Percentiles rank a stretch among this genome's conserved stretches.
Conservation (phyloP, 2,888 invertebrate species). For the Chelonus formosanus region DNA sequence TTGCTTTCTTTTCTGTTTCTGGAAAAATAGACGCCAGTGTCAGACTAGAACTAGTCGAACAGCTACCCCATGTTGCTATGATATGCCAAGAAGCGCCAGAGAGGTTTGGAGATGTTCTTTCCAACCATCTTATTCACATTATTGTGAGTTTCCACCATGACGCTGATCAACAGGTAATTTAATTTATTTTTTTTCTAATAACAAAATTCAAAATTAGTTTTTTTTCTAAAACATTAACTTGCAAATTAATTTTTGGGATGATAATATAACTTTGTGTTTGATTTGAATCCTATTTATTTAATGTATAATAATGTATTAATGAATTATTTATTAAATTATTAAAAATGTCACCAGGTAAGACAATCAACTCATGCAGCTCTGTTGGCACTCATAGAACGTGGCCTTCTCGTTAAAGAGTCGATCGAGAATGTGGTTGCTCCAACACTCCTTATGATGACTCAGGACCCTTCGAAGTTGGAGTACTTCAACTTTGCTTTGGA, state of each 20-base stretch:
- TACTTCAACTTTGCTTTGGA: constrained; percentile 68
- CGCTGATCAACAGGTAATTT: constrained; percentile 69
- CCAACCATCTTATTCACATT: constrained; percentile 71
- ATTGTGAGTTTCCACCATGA: constrained; percentile 72
- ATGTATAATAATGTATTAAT: too few relatives aligned
- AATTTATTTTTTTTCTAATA: constrained; percentile 14
- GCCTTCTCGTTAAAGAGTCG: constrained; percentile 70
- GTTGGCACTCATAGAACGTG: constrained; percentile 72
- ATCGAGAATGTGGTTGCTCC: constrained; percentile 74
- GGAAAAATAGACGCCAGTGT: constrained; percentile 69
- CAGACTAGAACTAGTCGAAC: constrained; percentile 73
- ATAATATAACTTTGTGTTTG: too few relatives aligned
- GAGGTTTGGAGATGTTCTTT: constrained; percentile 67
- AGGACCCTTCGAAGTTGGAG: constrained; percentile 64
- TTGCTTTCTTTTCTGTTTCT: too few relatives aligned
- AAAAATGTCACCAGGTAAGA: constrained; percentile 67
- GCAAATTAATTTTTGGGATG: too few relatives aligned
- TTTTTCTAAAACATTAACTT: too few relatives aligned
- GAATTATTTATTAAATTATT: too few relatives aligned
- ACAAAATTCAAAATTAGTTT: too few relatives aligned
- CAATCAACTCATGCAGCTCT: constrained; percentile 74
- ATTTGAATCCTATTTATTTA: too few relatives aligned
- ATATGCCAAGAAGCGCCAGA: constrained; percentile 69
- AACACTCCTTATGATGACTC: constrained; percentile 70
- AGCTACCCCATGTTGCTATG: constrained; percentile 73